Base-by-base conservation (phyloP, 2,888 invertebrate genomes). In the Agrotis segetum region DNA sequence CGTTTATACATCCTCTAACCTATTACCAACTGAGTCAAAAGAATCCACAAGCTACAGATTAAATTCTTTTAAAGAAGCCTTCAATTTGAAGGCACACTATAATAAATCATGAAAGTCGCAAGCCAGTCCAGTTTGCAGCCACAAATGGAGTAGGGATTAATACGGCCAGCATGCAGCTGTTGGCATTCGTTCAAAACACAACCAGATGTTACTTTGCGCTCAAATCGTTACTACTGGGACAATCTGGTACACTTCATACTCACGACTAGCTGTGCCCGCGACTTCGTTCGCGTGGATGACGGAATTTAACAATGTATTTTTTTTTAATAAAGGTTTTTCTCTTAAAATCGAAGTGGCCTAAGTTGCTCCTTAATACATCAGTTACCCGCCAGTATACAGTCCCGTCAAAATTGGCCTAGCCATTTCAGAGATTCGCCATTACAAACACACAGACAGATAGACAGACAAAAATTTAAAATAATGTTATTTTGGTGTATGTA, bases 171-270 rank as follows among this genome's bases (percentile, higher is more conserved):
- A 85, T 90, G 88, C 89, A 90, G 87, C 87, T 88, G 92, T 92
- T 94, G 94, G 95, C 94, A 93, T 73, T 87, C 77, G 88, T 93
- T 95, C 95, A 95, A 88, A 78, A 74, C 71, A 58, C 40, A 40
- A 40, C 66, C 85, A 82, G 83, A 80, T 84, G 83, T 82, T 70
- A 49, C 73, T 82, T 84, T 63, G 70, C 67, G 78, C 69, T 73
- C 49, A 52, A 67, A 58, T 77, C 64, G 46, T 55, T 52, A 61
- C 64, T 66, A 73, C 73, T 77, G 55, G 67, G 46, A 74, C 68
- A 21, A 67, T 71, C 67, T 79, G 61, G 56, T 61, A 49, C 50
- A 66, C 55, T 70, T 56, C 65, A 61, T 70, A 67, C 71, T 65
- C n/a, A 60, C 44, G 24, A 24, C 24, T 24, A 24, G 24, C 24